Evolutionary conservation across 2,888 invertebrate genomes (phyloP).

Genomic region (Creontiades dilutus): DNA sequence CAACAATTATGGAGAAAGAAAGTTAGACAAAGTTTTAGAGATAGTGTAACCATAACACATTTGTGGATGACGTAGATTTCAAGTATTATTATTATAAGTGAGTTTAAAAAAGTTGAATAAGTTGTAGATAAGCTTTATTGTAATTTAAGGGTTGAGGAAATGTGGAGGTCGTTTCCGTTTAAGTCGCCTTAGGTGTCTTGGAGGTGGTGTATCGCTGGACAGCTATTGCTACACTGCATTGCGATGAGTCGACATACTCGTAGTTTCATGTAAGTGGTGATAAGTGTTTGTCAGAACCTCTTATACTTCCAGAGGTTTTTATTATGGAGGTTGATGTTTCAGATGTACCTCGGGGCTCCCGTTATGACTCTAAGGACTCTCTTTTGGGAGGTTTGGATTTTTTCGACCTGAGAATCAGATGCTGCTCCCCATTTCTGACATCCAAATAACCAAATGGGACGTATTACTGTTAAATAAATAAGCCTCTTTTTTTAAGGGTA

Average conservation of each 20-base stretch:
- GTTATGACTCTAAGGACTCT: conserved; percentile 33
- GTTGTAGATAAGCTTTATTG: too few species aligned
- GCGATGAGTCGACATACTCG: conserved; percentile 4
- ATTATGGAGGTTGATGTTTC: conserved; percentile 14
- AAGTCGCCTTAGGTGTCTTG: conserved; percentile 50
- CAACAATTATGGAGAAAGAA: too few species aligned
- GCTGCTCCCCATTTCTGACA: conserved; percentile 39
- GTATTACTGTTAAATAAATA: conserved; percentile 9
- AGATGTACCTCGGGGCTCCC: conserved; percentile 41
- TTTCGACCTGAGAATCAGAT: conserved; percentile 22
- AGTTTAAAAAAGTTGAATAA: too few species aligned
- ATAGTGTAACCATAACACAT: too few species aligned
- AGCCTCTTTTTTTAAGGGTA: not conserved
- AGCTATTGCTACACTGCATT: not conserved
- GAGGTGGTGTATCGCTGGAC: conserved; percentile 41
- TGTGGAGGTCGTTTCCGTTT: conserved; percentile 52
- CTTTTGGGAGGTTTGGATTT: conserved; percentile 50
- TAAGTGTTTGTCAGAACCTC: too few species aligned
- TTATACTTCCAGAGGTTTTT: too few species aligned
- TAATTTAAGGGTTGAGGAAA: conserved; percentile 26
- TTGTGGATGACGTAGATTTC: too few species aligned
- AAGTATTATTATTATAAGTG: too few species aligned
- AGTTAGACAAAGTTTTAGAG: too few species aligned
- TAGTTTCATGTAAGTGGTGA: too few species aligned
- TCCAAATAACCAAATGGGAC: conserved; percentile 48